These are phyloP conservation scores for Scaptomyza graminum DNA, from an alignment of 1,140 invertebrate genomes.

Conservation along the genomic window DNA sequence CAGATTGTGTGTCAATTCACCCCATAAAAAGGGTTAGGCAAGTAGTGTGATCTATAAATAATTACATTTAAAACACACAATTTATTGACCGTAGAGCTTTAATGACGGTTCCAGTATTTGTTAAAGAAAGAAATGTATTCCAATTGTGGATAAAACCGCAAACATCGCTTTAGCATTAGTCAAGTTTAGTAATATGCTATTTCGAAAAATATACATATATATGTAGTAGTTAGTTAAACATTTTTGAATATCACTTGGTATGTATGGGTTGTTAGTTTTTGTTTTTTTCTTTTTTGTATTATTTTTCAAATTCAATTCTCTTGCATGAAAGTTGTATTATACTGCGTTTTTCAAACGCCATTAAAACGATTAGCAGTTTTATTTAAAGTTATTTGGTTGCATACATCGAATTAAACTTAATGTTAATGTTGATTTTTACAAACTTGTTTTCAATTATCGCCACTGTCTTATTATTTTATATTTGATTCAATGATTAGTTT, in stretches of 20 bases:
- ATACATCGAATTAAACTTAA: conserved; percentile 27
- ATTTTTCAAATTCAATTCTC: conserved; percentile 76
- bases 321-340: conserved; percentile 74
- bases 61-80: conserved; percentile 3
- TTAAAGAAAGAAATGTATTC: neutral
- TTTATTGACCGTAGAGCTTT: conserved; percentile 10
- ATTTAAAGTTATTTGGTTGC: conserved; percentile 34
- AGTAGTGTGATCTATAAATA: conserved; percentile 3
- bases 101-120: neutral
- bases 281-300: conserved; percentile 53
- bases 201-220: conserved; percentile 48
- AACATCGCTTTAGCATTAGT: conserved; percentile 20
- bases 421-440: conserved; percentile 22
- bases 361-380: conserved; percentile 47
- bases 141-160: conserved; percentile 14
- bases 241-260: conserved; percentile 53
- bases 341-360: conserved; percentile 69
- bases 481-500: conserved; percentile 36
- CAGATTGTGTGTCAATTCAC: neutral
- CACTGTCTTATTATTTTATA: neutral
- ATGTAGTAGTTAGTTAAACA: conserved; percentile 30
- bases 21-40: conserved; percentile 4
- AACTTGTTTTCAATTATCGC: neutral
- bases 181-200: conserved; percentile 37
- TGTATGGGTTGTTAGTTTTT: conserved; percentile 32